Evolutionary conservation across 1,140 invertebrate species (phyloP), one percentile per base, ranked within the genome.

Genomic region (Drosophila persimilis): DNA sequence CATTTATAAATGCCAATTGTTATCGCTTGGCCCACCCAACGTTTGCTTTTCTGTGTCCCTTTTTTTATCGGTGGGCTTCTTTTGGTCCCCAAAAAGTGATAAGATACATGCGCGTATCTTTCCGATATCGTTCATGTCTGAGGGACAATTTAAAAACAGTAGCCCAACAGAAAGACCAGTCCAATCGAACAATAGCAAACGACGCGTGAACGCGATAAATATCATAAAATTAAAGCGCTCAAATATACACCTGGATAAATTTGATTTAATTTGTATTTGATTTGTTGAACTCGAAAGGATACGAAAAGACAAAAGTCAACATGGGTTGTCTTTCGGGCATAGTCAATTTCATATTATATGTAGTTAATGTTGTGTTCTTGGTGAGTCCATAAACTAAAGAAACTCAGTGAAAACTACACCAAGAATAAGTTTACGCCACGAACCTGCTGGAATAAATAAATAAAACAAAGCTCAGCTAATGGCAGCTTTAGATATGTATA

Each of bases 171-270:
- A 22, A n/a, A 7, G 58, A 9, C 51, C 53, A 67, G 61, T 78
- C 52, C 58, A 86, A 88, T 81, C 81, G 81, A 86, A 88, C 65
- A 53, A 77, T 54, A 71, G 81, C 53, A 44, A 81, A 71, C 81
- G 83, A 86, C 81, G 81, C 81, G 81, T 63, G 46, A 61, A 55
- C 81, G 81, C 73, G 81, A 83, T 81, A 81, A 74, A 79, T 48
- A 58, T 6, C 24, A 24, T 44, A 44, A n/a, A 48, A 22, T 57
- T 26, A 46, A 9, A 31, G 8, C 8, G 31, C 31, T 31, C 31
- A 9, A 59, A 53, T 13, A 59, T 43, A 31, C 29, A 57, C 24
- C 43, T 20, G 22, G 35, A 58, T 48, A 60, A 17, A 22, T 54
- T 22, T 47, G 47, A 26, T 35, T 15, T 22, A 45, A 35, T 46